Evolutionary conservation across 2,113 vertebrate species (phyloP).

Genomic region (Merops nubicus): DNA sequence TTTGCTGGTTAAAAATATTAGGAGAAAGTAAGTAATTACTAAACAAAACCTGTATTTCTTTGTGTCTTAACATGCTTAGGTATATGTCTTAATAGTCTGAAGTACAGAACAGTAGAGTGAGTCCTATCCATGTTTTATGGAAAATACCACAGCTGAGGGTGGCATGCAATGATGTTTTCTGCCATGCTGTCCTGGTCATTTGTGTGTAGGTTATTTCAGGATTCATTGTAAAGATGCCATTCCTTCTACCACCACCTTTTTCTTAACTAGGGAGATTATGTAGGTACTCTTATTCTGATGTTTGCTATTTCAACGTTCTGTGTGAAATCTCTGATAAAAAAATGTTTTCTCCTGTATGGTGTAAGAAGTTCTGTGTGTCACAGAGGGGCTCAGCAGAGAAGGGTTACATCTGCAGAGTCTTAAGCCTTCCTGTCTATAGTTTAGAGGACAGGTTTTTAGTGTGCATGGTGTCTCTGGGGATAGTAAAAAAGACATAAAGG

Average conservation of each 20-base stretch:
- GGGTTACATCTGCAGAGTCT: not conserved
- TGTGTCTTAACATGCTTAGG: not conserved
- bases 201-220: no score
- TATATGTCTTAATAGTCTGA: not conserved
- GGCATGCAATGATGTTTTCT: not conserved
- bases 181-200: no score
- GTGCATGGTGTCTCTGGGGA: not conserved
- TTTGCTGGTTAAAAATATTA: not conserved
- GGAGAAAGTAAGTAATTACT: not conserved
- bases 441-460: not conserved
- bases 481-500: not conserved
- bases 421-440: not conserved
- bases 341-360: not conserved
- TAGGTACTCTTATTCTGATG: not conserved
- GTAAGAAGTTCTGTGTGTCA: not conserved
- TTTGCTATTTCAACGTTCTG: not conserved
- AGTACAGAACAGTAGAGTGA: not conserved
- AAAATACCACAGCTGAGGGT: not conserved
- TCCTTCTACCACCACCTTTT: no score
- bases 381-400: not conserved
- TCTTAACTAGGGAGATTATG: not conserved
- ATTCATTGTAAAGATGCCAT: no score
- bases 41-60: not conserved
- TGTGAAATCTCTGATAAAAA: not conserved
- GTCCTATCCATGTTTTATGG: not conserved